Percentiles rank a stretch among this genome's conserved stretches.
phyloP scores from a whole-genome alignment of 2,113 vertebrate genomes.

The Cygnus atratus region DNA sequence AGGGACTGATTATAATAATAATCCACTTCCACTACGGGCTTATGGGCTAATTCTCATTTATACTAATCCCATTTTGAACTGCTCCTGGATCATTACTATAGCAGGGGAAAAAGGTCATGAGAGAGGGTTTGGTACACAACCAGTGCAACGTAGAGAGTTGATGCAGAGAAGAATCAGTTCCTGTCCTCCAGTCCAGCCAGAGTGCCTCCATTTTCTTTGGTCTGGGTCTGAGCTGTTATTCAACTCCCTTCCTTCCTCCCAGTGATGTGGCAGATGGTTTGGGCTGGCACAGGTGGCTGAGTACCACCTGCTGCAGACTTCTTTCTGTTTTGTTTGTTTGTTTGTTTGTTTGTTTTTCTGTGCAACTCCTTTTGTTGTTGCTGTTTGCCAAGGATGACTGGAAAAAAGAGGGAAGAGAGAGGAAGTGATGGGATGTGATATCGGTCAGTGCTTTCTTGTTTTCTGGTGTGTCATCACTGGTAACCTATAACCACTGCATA shows the following conservation, averaged over 20 bases:
- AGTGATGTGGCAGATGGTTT: constrained; percentile 46
- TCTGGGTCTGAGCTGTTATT: background rate
- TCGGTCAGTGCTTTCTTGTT: background rate
- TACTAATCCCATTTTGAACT: constrained; percentile 10
- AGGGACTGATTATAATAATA: constrained; percentile 32
- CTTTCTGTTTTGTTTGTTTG: background rate
- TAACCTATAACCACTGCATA: background rate
- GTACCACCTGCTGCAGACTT: constrained; percentile 31
- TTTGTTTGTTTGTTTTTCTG: background rate
- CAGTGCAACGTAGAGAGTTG: background rate
- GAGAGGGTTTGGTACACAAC: background rate
- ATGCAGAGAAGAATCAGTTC: background rate
- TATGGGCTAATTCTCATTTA: constrained; percentile 31
- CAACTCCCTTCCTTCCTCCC: background rate
- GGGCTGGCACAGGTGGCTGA: background rate
- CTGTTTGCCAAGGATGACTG: background rate
- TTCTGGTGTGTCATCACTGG: background rate
- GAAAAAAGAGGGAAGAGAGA: background rate
- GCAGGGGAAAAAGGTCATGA: background rate
- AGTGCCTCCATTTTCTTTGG: background rate
- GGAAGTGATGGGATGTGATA: background rate
- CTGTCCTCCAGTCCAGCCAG: background rate
- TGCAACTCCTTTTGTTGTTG: background rate
- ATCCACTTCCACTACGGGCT: background rate
- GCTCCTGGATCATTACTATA: background rate